Percentiles rank a stretch among this genome's conserved stretches.
phyloP scores from a whole-genome alignment of 2,888 invertebrate species.

The Temnothorax rugatulus region DNA sequence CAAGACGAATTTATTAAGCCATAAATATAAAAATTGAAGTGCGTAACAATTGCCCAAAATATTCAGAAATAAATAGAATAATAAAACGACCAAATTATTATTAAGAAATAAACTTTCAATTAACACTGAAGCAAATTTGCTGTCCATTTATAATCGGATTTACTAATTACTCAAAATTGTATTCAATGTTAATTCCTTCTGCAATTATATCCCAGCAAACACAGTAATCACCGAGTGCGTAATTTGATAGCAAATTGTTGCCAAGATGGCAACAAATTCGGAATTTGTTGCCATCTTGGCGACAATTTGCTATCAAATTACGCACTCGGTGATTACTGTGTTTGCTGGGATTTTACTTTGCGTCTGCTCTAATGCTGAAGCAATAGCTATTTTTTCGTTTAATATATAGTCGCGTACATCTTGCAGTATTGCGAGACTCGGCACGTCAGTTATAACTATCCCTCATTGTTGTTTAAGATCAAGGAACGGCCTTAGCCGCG shows the following conservation, averaged over 20 bases:
- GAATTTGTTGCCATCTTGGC: too few species aligned
- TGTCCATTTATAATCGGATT: background rate
- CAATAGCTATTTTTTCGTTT: background rate
- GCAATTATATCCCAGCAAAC: too few species aligned
- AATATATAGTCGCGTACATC: background rate
- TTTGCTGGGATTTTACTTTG: too few species aligned
- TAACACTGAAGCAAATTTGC: background rate
- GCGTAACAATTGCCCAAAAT: too few species aligned
- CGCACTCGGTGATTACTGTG: too few species aligned
- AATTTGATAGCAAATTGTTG: too few species aligned
- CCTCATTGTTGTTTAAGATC: constrained; percentile 59
- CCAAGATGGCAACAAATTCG: too few species aligned
- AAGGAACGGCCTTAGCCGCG: constrained; percentile 71
- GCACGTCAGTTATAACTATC: too few species aligned
- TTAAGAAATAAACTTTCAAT: background rate
- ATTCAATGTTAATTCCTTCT: constrained; percentile 1
- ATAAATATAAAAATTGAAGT: background rate
- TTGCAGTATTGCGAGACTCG: background rate
- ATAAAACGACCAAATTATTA: background rate
- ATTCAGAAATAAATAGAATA: background rate
- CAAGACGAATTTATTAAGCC: background rate
- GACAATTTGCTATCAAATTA: too few species aligned
- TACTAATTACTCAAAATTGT: background rate
- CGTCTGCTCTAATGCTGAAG: background rate
- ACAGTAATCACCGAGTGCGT: too few species aligned